Evolutionary conservation across 2,888 invertebrate genomes (phyloP), one percentile per base, ranked within the genome.

Genomic region (Rhingia rostrata): DNA sequence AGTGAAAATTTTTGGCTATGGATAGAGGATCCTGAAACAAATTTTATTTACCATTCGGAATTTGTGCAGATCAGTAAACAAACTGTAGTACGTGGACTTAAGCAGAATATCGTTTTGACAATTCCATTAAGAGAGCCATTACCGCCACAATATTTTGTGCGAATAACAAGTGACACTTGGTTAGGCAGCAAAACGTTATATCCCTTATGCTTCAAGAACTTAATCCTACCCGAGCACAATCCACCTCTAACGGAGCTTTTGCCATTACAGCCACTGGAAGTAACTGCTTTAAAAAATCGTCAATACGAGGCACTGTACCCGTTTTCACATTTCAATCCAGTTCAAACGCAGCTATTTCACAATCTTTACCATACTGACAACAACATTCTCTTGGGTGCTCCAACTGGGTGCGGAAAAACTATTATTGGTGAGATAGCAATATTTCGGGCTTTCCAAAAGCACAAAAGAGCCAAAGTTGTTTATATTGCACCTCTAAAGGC

Each of bases 401-500:
- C 91, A 4, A 91, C 91, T 0, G 98, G 98, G 0, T 98, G 98
- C 0, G 99, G 99, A 43, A 99, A 99, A 93, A 99, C 99, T 0
- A 97, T 99, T 56, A 98, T 97, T 0, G 99, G 99, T 0, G 99
- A 99, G 92, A 94, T 99, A 33, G 99, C 99, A 49, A 98, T 99
- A 93, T 97, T 99, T 89, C 93, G 98, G 66, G 95, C 98, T 0
- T 97, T 99, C 88, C 95, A 95, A 84, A 93, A 94, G 80, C 94
- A 95, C 89, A 97, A 97, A 0, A 93, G 94, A 3, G 93, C 95
- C 86, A 97, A 97, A 93, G 96, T 98, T 22, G 98, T 99, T 0
- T 99, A 99, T 90, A 99, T 99, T 87, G 99, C 99, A 0, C 99
- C 99, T 0, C 90, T 99, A 82, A 99, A 99, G 92, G 99, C 99